A percentile compares a stretch with the other conserved stretches of the same genome.
phyloP scores from a whole-genome alignment of 2,113 vertebrate genomes.

The Eolophus roseicapilla region DNA sequence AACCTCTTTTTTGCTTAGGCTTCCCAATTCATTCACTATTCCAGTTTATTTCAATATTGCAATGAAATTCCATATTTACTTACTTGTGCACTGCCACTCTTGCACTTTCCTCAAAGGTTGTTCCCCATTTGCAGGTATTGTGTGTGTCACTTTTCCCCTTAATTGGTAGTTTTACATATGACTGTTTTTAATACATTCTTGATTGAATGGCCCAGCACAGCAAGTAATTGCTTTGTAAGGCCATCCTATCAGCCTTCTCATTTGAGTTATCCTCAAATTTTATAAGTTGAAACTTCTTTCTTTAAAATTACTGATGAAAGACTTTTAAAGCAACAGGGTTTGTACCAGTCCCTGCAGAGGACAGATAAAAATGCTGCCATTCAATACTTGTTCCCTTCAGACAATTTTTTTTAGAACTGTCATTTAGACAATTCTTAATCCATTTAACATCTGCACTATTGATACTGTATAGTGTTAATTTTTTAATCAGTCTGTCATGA shows the following conservation, averaged over 20 bases:
- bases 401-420: not conserved
- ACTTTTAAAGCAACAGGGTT: not conserved
- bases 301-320: not conserved
- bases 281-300: not conserved
- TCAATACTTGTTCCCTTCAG: not conserved
- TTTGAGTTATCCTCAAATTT: not conserved
- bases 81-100: not conserved
- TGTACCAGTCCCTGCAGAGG: not conserved
- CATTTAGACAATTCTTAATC: conserved; percentile 48
- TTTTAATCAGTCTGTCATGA: conserved; percentile 59
- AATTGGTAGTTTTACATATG: not conserved
- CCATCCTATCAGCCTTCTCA: not conserved
- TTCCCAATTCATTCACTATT: not conserved
- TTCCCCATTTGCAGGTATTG: not conserved
- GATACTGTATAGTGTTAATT: conserved; percentile 45
- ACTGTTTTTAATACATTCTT: not conserved
- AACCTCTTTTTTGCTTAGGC: not conserved
- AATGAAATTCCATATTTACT: not conserved
- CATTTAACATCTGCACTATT: conserved; percentile 17
- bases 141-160: not conserved
- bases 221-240: not conserved
- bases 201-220: not conserved
- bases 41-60: not conserved
- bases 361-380: conserved; percentile 44
- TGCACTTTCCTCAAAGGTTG: not conserved